Base-by-base conservation (phyloP, 2,797 vertebrate genomes). In the Sternotherus odoratus region DNA sequence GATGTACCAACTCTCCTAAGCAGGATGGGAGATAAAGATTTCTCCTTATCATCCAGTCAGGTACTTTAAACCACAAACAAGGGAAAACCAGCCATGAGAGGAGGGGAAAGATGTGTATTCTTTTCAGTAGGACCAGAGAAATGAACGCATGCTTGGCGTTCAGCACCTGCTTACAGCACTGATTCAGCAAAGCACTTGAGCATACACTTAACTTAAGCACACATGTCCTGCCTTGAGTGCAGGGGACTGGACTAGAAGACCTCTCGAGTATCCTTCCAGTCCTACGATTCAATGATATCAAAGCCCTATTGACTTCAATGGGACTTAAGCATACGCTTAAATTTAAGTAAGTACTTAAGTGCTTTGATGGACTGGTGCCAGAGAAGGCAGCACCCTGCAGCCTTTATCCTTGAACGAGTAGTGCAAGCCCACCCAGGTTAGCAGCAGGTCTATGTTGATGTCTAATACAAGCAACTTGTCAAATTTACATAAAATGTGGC, bases 401-500 rank as follows among this genome's bases (percentile, higher is more conserved):
- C 4, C 33, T 36, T 3, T 2, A 17, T 19, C 63, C 17, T 36
- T 66, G 63, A 66, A 66, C 36, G n/a, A 36, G 33, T n/a, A 19
- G 10, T 36, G 30, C 33, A 66, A 10, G 8, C 63, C 8, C 33
- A n/a, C n/a, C 5, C n/a, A 36, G 63, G 21, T 66, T 66, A 21
- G 36, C n/a, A 19, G 63, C 63, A 66, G 94, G 93, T 93, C 93
- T 94, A 83, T 90, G 95, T 95, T 94, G 87, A 4, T 15, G 81
- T 88, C 93, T 90, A 83, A 90, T 1, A 5, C 1, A 12, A 72
- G 85, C 81, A 66, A 91, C 91, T 92, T 87, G 92, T 93, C 84
- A 86, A 89, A 93, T 63, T 77, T 66, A 46, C 63, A 86, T 23
- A 3, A 77, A 69, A 85, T 92, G 89, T 92, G 85, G 82, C 36